Percentiles rank a stretch among this genome's conserved stretches.
These are phyloP conservation scores for Aethes cnicana DNA, from an alignment of 2,888 invertebrate genomes.

Conservation along the genomic window DNA sequence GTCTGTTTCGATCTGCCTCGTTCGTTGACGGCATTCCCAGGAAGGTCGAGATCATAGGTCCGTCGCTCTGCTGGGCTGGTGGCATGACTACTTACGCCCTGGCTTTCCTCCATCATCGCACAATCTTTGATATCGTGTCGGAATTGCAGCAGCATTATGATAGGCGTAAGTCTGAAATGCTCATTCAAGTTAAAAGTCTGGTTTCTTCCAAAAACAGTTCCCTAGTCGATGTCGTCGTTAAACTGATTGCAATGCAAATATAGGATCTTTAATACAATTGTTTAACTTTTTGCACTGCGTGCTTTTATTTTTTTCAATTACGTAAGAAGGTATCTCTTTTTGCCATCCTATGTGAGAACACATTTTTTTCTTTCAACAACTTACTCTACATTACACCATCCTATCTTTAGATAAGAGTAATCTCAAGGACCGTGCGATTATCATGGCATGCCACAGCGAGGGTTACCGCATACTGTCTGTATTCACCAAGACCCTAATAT, in stretches of 20 bases:
- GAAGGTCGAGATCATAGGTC: not conserved
- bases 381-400: too few relatives aligned
- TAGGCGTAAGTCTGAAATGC: not conserved
- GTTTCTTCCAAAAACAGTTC: not conserved
- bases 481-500: too few relatives aligned
- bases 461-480: not conserved
- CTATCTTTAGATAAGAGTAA: not conserved
- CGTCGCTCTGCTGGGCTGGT: not conserved
- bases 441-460: not conserved
- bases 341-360: too few relatives aligned
- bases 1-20: not conserved
- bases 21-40: not conserved
- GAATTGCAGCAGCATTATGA: slow-evolving; percentile 6
- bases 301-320: too few relatives aligned
- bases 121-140: not conserved
- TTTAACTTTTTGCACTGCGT: too few relatives aligned
- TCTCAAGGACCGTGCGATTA: not conserved
- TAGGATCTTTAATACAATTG: too few relatives aligned
- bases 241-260: too few relatives aligned
- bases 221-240: too few relatives aligned
- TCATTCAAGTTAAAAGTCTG: not conserved
- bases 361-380: too few relatives aligned
- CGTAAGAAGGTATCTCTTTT: too few relatives aligned
- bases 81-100: not conserved
- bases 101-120: not conserved